These are phyloP conservation scores for Columba janthina DNA, from an alignment of 2,113 vertebrate species.

Conservation along the genomic window DNA sequence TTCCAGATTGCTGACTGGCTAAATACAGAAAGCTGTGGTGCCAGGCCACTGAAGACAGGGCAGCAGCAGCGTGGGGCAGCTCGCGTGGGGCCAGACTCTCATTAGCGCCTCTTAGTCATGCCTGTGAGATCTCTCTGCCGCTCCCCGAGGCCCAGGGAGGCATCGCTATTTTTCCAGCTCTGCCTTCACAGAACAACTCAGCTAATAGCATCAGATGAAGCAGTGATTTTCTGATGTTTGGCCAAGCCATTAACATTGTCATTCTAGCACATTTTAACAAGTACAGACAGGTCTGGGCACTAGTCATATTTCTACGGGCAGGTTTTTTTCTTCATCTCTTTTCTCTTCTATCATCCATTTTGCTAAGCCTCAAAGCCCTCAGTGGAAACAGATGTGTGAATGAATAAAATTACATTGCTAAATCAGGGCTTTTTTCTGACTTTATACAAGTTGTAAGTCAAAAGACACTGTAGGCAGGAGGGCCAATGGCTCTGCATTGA, in stretches of 20 bases:
- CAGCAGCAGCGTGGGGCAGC: neutral
- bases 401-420: neutral
- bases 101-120: neutral
- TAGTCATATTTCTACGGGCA: constrained; percentile 1
- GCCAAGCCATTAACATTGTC: constrained; percentile 23
- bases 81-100: neutral
- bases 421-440: neutral
- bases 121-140: neutral
- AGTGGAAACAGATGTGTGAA: constrained; percentile 28
- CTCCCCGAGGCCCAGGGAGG: neutral
- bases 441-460: neutral
- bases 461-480: neutral
- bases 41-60: neutral
- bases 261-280: constrained; percentile 45
- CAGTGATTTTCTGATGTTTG: constrained; percentile 46
- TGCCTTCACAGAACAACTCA: neutral
- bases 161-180: neutral
- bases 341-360: neutral
- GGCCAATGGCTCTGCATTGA: neutral
- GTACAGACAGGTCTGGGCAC: constrained; percentile 22
- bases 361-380: neutral
- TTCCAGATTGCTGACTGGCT: neutral
- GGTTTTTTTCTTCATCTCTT: neutral
- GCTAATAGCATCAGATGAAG: constrained; percentile 3
- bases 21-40: neutral